A percentile compares a stretch with the other conserved stretches of the same genome.
These are phyloP conservation scores for Catharus minimus DNA, from an alignment of 2,113 vertebrate species.

Conservation along the genomic window DNA sequence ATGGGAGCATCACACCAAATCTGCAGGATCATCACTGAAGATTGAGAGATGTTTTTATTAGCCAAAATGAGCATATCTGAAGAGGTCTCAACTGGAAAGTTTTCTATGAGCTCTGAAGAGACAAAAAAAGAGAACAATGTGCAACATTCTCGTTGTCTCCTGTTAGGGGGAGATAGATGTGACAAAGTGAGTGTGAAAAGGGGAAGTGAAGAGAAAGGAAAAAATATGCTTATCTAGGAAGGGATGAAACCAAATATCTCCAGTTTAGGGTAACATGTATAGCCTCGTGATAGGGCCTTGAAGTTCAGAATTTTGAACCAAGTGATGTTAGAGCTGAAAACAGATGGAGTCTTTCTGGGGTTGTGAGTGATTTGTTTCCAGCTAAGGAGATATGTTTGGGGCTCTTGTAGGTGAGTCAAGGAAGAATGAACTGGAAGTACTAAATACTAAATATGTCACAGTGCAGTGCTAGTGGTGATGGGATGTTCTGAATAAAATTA, in stretches of 20 bases:
- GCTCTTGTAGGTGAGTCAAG: neutral
- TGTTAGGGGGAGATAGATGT: rapidly evolving
- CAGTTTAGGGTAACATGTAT: neutral
- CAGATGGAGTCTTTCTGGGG: neutral
- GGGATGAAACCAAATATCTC: neutral
- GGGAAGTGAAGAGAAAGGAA: neutral
- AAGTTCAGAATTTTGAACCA: neutral
- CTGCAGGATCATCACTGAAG: rapidly evolving
- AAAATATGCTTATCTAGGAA: neutral
- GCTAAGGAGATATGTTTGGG: neutral
- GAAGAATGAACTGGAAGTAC: neutral
- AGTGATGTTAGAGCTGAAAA: neutral
- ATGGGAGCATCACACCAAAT: neutral
- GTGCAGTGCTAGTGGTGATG: neutral
- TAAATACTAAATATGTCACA: neutral
- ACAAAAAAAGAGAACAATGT: neutral
- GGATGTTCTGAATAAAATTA: neutral
- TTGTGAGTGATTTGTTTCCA: neutral
- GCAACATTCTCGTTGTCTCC: neutral
- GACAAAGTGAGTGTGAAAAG: neutral
- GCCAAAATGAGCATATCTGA: neutral
- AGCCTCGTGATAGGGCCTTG: neutral
- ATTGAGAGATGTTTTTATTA: neutral
- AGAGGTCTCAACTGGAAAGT: neutral
- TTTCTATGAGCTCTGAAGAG: neutral